Evolutionary conservation across 1,140 invertebrate species (phyloP), one percentile per base, ranked within the genome.

Genomic region (Leptoteleia sp.): DNA sequence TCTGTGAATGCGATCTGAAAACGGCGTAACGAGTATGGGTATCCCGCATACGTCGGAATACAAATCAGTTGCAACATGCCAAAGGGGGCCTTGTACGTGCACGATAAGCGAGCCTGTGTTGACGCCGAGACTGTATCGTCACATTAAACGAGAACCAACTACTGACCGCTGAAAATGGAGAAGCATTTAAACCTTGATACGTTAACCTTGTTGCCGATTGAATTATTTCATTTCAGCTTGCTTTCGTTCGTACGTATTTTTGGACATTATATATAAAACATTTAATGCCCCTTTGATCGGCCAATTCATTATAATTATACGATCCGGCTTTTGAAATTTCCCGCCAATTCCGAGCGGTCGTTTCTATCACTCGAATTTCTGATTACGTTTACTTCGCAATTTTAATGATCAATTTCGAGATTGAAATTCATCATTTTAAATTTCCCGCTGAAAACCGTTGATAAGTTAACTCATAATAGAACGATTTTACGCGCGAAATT

Each of bases 181-280:
- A 68, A 78, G 61, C 61, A 48, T 72, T 78, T 67, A 72, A 78
- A 59, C 75, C 75, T 71, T 77, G 75, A 70, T 67, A 71, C 54
- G 62, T 37, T 72, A 65, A 73, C 76, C 68, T 79, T 70, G 76
- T 71, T 62, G 38, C 5, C 55, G 40, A 79, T 59, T 70, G 22
- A 79, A 79, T 79, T 68, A 73, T 79, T 79, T 77, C 65, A 35
- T 64, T 70, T 61, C 19, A 50, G 45, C 43, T 71, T 35, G 52
- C 52, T 57, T 50, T 64, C 25, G n/a, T n/a, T n/a, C n/a, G n/a
- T n/a, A n/a, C n/a, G n/a, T n/a, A n/a, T 61, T 65, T 65, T 57
- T 64, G 29, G 27, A 38, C 33, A 8, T 45, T 31, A 40, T 40
- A 40, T 62, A 31, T 6, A 62, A 48, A 16, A 9, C n/a, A n/a